A percentile compares a stretch with the other conserved stretches of the same genome.
phyloP scores from a whole-genome alignment of 2,888 invertebrate species.

The Dasysyrphus albostriatus region DNA sequence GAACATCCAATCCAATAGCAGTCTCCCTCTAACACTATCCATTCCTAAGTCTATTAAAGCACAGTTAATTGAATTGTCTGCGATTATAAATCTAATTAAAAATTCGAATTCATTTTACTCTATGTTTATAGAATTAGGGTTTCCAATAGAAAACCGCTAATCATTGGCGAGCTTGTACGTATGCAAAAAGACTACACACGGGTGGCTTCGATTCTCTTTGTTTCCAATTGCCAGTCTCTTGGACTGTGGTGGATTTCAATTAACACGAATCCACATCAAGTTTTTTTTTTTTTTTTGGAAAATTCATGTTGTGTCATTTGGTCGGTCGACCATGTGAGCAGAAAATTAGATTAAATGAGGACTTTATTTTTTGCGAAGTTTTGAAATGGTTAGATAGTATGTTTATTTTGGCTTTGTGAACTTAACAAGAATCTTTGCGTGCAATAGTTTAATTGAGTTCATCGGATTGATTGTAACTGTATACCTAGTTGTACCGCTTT shows the following conservation, averaged over 20 bases:
- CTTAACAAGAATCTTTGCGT: not conserved
- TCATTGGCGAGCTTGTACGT: conserved; percentile 19
- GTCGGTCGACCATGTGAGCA: conserved; percentile 30
- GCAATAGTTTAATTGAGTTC: conserved; percentile 50
- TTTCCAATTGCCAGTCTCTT: conserved; percentile 35
- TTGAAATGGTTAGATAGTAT: not conserved
- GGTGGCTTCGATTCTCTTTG: conserved; percentile 19
- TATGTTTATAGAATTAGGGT: conserved; percentile 37
- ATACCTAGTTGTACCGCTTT: conserved; percentile 3
- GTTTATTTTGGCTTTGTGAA: not conserved
- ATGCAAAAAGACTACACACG: conserved; percentile 33
- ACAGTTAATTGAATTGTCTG: conserved; percentile 44
- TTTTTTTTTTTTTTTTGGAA: not conserved
- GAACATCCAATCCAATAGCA: not conserved
- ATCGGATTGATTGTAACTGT: conserved; percentile 45
- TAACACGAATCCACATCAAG: conserved; percentile 54
- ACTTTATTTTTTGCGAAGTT: conserved; percentile 25
- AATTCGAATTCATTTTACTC: conserved; percentile 46
- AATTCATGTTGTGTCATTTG: conserved; percentile 35
- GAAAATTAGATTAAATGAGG: conserved; percentile 60
- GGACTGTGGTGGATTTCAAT: conserved; percentile 39
- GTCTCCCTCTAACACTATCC: not conserved
- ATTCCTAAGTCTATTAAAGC: conserved; percentile 21
- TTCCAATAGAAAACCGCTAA: conserved; percentile 42
- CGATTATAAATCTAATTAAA: conserved; percentile 44